phyloP scores from a whole-genome alignment of 1,140 invertebrate species.

The Drosophila lini region DNA sequence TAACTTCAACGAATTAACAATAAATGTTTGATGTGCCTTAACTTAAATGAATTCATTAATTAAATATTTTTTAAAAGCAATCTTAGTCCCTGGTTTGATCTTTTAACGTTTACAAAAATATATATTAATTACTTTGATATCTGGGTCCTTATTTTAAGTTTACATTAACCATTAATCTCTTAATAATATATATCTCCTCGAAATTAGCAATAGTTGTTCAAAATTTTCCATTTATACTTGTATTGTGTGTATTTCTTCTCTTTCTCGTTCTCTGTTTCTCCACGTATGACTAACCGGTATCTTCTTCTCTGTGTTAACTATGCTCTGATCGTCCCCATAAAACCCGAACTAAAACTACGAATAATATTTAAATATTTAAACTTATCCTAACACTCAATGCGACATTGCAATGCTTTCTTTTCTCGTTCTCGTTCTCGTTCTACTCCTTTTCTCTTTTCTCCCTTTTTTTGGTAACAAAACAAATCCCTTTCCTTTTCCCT shows the following conservation, averaged over 20 bases:
- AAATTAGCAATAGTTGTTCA: constrained; percentile 53
- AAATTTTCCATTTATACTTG: constrained; percentile 78
- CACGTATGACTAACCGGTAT: constrained; percentile 57
- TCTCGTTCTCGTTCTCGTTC: constrained; percentile 45
- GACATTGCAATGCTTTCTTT: constrained; percentile 61
- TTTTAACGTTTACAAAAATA: neutral
- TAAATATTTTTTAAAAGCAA: no score
- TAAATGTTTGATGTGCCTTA: neutral
- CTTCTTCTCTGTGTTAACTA: constrained; percentile 58
- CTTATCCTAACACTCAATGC: constrained; percentile 55
- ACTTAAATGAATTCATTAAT: neutral
- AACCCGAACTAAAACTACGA: constrained; percentile 20
- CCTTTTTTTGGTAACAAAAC: constrained; percentile 24
- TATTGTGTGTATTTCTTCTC: constrained; percentile 77
- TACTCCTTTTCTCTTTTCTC: constrained; percentile 32
- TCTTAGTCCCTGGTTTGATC: neutral
- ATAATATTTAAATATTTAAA: constrained; percentile 39
- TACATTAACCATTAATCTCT: neutral
- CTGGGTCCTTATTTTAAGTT: constrained; percentile 1
- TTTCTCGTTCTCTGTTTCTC: constrained; percentile 60
- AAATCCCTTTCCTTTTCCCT: constrained; percentile 46
- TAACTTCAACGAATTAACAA: neutral
- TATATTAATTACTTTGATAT: neutral
- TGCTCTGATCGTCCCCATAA: constrained; percentile 58
- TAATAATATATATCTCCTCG: constrained; percentile 4